Evolutionary conservation across 2,797 vertebrate genomes (phyloP).

Genomic region (Benthosema pterotum): DNA sequence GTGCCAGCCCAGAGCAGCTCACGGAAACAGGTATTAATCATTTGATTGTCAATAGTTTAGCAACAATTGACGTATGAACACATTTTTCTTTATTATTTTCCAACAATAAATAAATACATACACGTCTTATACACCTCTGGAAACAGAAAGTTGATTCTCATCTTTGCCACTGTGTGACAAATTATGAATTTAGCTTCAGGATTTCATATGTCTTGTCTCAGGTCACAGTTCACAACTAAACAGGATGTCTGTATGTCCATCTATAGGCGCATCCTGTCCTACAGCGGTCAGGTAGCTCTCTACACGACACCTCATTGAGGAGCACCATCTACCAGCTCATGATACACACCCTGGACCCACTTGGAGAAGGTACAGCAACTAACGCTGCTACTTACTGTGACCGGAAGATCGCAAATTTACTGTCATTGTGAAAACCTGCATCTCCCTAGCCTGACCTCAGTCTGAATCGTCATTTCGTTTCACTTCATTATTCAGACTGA

Average conservation of each 20-base stretch:
- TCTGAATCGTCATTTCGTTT: no score
- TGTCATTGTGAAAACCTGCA: no score
- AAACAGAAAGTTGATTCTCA: no score
- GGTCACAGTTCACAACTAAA: background rate
- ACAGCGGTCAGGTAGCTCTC: slow-evolving; percentile 88
- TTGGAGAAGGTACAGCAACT: slow-evolving; percentile 83
- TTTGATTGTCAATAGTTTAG: background rate
- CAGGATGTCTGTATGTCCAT: background rate
- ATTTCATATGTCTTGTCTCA: background rate
- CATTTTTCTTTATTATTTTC: no score
- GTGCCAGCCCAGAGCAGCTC: slow-evolving; percentile 16
- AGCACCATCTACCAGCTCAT: slow-evolving; percentile 88
- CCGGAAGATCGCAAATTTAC: no score
- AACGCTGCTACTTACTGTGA: no score
- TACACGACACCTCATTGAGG: slow-evolving; percentile 90
- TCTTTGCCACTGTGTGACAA: no score
- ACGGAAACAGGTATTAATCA: slow-evolving; percentile 13
- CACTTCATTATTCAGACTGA: no score
- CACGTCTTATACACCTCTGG: no score
- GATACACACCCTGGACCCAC: slow-evolving; percentile 90
- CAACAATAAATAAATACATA: background rate
- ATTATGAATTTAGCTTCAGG: no score
- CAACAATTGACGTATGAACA: background rate
- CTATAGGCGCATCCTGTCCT: slow-evolving; percentile 78
- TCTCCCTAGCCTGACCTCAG: no score